These are phyloP conservation scores for Leistus spinibarbis DNA, from an alignment of 2,888 invertebrate genomes.

Conservation along the genomic window DNA sequence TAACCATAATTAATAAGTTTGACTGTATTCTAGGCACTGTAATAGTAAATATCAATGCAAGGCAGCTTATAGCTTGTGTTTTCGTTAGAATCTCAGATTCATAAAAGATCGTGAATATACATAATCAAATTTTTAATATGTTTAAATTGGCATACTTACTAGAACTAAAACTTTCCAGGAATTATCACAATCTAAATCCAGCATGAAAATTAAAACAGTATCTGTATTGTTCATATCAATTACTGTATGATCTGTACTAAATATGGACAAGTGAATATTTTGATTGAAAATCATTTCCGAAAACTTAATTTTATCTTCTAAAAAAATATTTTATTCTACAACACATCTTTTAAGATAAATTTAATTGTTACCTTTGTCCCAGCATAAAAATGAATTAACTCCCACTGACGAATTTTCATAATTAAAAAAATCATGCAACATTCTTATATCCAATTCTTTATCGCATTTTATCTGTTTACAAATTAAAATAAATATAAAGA, in stretches of 20 bases:
- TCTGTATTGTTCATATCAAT: neutral
- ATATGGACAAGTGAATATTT: neutral
- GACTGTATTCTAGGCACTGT: too few species aligned
- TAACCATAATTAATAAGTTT: too few species aligned
- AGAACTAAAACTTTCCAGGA: neutral
- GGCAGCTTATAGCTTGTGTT: too few species aligned
- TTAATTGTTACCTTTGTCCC: neutral
- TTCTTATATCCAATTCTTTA: neutral
- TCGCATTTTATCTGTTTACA: neutral
- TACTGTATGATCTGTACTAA: neutral
- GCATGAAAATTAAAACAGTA: neutral
- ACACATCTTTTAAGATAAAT: neutral
- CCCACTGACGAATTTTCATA: neutral
- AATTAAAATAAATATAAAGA: too few species aligned
- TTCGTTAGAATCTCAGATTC: too few species aligned
- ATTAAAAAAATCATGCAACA: neutral
- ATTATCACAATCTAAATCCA: constrained; percentile 6
- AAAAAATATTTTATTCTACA: neutral
- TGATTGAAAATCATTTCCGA: neutral
- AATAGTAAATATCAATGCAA: too few species aligned
- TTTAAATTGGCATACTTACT: too few species aligned
- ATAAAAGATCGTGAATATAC: too few species aligned
- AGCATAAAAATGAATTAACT: neutral
- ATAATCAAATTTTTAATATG: too few species aligned
- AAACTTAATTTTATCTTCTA: neutral